Base-by-base conservation (phyloP, 2,797 vertebrate genomes). In the Brotula barbata region DNA sequence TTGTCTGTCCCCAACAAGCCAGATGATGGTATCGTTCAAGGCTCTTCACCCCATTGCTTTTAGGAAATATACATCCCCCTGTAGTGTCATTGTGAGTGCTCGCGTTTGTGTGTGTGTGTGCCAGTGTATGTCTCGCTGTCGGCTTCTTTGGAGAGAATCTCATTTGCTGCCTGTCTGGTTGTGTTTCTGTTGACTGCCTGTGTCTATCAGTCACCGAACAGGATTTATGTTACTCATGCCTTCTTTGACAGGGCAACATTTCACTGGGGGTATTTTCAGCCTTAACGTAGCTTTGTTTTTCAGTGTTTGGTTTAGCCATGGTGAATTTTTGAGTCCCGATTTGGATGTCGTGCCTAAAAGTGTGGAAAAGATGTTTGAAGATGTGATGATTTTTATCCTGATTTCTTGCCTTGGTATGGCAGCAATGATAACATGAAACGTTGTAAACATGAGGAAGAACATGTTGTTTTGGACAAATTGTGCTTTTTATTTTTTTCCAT, bases 141-240 rank as follows among this genome's bases (percentile, higher is more conserved):
- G 45, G 40, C 33, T 69, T 31, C 40, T 17, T 1, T 49, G 41
- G 53, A 78, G 53, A 78, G 60, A 33, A 50, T 60, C 67, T 33
- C 50, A 73, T 75, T 73, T 56, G 49, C 64, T 68, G 41, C 23
- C 33, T 48, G 22, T 65, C 21, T 72, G 37, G 1, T 40, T 67
- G 36, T 72, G 14, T 49, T 3, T 45, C 31, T 10, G 20, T 48
- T 55, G 1, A 44, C 1, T 71, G 4, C 54, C 1, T 33, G 6
- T 55, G 22, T 47, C 21, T 65, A 0, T 45, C 16, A 0, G 33
- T 64, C 33, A 53, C 58, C 45, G 7, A 5, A 50, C 28, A 42
- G 53, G 1, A 53, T 15, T 34, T 0, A 31, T 54, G 0, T 28
- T 21, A 33, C 16, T 55, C 14, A n/a, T 44, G 14, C 2, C 5